Percentiles rank a stretch among this genome's conserved stretches.
Conservation (phyloP, 2,113 vertebrate species). For the Chionodraco myersi region DNA sequence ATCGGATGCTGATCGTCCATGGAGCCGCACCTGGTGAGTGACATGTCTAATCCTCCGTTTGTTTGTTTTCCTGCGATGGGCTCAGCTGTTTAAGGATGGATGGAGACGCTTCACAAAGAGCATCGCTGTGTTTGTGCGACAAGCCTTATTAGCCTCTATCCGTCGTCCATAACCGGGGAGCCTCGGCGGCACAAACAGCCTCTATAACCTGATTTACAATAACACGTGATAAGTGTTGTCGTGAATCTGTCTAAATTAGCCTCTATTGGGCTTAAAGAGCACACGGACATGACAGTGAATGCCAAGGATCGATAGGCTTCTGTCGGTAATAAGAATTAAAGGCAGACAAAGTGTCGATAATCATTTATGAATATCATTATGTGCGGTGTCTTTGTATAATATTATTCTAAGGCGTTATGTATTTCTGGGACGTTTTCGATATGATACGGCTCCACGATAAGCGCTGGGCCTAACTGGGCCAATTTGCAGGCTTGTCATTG, state of each 20-base stretch:
- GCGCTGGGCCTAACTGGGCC: conserved; percentile 60
- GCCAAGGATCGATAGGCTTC: conserved; percentile 27
- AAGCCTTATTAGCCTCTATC: conserved; percentile 1
- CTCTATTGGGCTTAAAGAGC: background rate
- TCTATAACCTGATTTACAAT: conserved; percentile 1
- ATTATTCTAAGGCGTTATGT: background rate
- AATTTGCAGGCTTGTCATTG: conserved; percentile 57
- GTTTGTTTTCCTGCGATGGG: background rate
- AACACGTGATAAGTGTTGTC: conserved; percentile 14
- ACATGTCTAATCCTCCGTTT: background rate
- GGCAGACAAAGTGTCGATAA: background rate
- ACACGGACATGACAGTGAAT: background rate
- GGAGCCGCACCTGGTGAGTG: conserved; percentile 64
- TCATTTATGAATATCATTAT: background rate
- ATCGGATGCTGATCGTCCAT: conserved; percentile 61
- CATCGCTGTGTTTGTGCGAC: conserved; percentile 51
- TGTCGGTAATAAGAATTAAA: conserved; percentile 31
- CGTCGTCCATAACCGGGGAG: conserved; percentile 57
- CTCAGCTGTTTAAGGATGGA: conserved; percentile 13
- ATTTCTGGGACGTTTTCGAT: background rate
- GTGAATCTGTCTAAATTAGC: conserved; percentile 23
- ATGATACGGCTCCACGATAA: background rate
- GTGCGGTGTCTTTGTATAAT: background rate
- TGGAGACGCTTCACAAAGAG: conserved; percentile 32
- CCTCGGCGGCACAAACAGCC: conserved; percentile 20